Base-by-base conservation (phyloP, 2,113 vertebrate species). In the Callocephalon fimbriatum region DNA sequence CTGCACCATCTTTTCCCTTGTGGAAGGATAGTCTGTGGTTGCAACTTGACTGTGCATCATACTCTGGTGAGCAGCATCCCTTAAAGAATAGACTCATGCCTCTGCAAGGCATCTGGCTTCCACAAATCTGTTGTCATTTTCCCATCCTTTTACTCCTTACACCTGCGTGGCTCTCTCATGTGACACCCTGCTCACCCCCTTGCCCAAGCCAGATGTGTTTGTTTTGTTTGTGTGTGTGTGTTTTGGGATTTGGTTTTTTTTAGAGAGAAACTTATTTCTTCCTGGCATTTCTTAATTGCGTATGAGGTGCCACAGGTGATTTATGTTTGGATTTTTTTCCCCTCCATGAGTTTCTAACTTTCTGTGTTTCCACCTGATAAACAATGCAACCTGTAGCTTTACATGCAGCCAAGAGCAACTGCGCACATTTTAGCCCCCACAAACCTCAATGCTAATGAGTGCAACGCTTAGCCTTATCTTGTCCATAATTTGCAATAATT, bases 121-220 rank as follows among this genome's bases (percentile, higher is more conserved):
- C 21, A 86, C 22, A 90, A 86, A 93, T 23, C 17, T 83, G 12
- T 38, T 86, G 9, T 38, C 44, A 25, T 19, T 78, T 94, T 67
- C 61, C 9, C 27, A 77, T 25, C 7, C n/a, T 32, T 65, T 88
- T 80, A 31, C n/a, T 53, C 15, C 61, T 40, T 78, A 44, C 31
- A 79, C 11, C 20, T 53, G 13, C 6, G 0, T 17, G 37, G 7
- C 10, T 44, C 0, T 58, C 15, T 37, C 3, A 0, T 71, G 14
- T 66, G 38, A 81, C 17, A 8, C 19, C 5, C 32, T 91, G 13
- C 10, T 59, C 32, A 54, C 11, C 21, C 13, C 0, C 1, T 31
- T 53, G 37, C 22, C 42, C 12, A 79, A 63, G 18, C 11, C 15
- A 18, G 56, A 13, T 58, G 56, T 37, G 35, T 59, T 59, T 15